Base-by-base conservation (phyloP, 2,888 invertebrate species). In the Conops quadrifasciatus region DNA sequence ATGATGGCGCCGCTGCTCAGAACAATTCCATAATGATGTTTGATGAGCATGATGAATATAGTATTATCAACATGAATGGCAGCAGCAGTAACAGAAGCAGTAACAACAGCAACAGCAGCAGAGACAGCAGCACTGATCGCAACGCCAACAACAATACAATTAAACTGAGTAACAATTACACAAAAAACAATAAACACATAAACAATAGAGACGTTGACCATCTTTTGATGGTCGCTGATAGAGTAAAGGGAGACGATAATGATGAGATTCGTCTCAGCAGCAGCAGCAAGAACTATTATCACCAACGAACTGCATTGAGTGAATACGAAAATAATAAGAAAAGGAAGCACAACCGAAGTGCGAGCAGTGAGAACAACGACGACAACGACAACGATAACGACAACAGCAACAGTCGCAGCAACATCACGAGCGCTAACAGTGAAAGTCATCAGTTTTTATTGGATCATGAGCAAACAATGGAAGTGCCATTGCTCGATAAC, bases 391-490 rank as follows among this genome's bases (percentile, higher is more conserved):
- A 21, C 43, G 36, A 3, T 24, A 60, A 28, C 59, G n/a, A n/a
- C 36, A 60, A 13, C 60, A 43, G 36, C 60, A 43, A 62, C 60
- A 43, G 21, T n/a, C 5, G 15, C 59, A 59, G 19, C 30, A 30
- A 60, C 16, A 21, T 13, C 21, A 62, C 5, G n/a, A 49, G 21
- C 19, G 21, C 9, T 21, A 53, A 21, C 2, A 53, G 21, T 21
- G 21, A 53, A 11, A 21, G 26, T 9, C 28, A 58, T 7, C 21
- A 58, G 5, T 58, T 58, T 58, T 26, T 28, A 58, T 13, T 58
- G 11, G 28, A 75, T 71, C 80, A 81, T 51, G 81, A 82, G 43
- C 79, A 75, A 56, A 81, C 80, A 26, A 80, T 79, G 79, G 82
- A 82, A 71, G 77, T 81, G 62, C 82, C 82, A 1, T 74, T 82